Base-by-base conservation (phyloP, 1,140 invertebrate genomes). In the Campoletis sonorensis region DNA sequence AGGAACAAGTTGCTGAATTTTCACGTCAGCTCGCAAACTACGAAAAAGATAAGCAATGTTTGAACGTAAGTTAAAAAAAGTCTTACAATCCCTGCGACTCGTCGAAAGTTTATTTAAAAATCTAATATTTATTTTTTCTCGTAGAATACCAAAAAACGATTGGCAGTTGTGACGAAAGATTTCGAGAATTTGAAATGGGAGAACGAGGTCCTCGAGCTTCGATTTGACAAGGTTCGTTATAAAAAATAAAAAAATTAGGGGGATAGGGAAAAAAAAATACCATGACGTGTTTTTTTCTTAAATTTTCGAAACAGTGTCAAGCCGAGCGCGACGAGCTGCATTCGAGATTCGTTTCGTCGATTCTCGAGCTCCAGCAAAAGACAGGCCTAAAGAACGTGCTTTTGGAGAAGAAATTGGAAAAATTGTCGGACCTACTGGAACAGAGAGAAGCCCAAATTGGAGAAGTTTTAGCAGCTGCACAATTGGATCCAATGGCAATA, bases 301-400 rank as follows among this genome's bases (percentile, higher is more conserved):
- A n/a, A n/a, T n/a, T n/a, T n/a, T n/a, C n/a, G 40, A 26, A 72
- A 21, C 79, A 95, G 94, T 92, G 95, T n/a, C 92, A 95, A 81
- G 91, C 91, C 15, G 97, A 98, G 89, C 93, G 96, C 49, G 95
- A 98, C 86, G 95, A 96, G 70, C 88, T 98, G 23, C 96, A 97
- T 87, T 91, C 93, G 10, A 94, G 95, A 89, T 98, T 98, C 90
- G 94, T 96, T 16, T 94, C 95, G 79, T 96, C 96, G 2, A 95
- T 98, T 79, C 91, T 97, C 26, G 97, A 98, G 88, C 93, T 98
- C 5, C 97, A 98, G 90, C 96, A 98, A 88, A 97, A 96, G 89
- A 95, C 96, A 0, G 95, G 94, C 33, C 92, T 96, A 64, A 96
- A 96, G 88, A 96, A 96, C 86, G 92, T 96, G 0, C 88, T 97